Base-by-base conservation (phyloP, 2,888 invertebrate genomes). In the Cyclophora albipunctata region DNA sequence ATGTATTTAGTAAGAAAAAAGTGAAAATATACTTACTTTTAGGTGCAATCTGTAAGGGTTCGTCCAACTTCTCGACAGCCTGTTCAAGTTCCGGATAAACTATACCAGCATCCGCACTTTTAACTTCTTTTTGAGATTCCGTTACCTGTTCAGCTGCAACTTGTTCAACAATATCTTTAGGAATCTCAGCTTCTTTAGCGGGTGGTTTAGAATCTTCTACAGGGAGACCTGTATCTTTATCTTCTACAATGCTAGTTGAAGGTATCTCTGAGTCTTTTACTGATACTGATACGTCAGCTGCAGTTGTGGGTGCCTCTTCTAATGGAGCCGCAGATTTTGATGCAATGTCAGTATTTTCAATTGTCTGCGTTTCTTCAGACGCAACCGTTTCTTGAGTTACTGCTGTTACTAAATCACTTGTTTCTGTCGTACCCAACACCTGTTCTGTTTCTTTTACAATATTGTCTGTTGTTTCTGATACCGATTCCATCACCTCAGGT, bases 61-160 rank as follows among this genome's bases (percentile, higher is more conserved):
- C 48, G 7, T 37, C 37, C 4, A 5, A 5, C 37, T 4, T 5
- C 5, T 37, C 37, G 4, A 5, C 37, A 37, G 37, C 37, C 5
- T 37, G 37, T 5, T 5, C 5, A 5, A 5, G 37, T 5, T 5
- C 5, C 5, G 37, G 4, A 5, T 37, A 2, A 37, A 37, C 37
- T 5, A 37, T 5, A 37, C 5, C 5, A 37, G 37, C 4, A 5
- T 37, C 5, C 5, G 2, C 5, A 5, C 4, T 5, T 5, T 37
- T 2, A 37, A 5, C 37, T 5, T 0, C 5, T 37, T 37, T 37
- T 37, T 37, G 37, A 5, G 37, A 37, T 34, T 59, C 44, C 4
- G 46, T 45, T 48, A 46, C 42, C 3, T 73, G 58, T 37, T 68
- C 59, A 33, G 45, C 48, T 47, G 20, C 20, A 20, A 20, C 20